Percentiles rank a stretch among this genome's conserved stretches.
Evolutionary conservation across 2,113 vertebrate species (phyloP).

Genomic region (Zapornia atra): DNA sequence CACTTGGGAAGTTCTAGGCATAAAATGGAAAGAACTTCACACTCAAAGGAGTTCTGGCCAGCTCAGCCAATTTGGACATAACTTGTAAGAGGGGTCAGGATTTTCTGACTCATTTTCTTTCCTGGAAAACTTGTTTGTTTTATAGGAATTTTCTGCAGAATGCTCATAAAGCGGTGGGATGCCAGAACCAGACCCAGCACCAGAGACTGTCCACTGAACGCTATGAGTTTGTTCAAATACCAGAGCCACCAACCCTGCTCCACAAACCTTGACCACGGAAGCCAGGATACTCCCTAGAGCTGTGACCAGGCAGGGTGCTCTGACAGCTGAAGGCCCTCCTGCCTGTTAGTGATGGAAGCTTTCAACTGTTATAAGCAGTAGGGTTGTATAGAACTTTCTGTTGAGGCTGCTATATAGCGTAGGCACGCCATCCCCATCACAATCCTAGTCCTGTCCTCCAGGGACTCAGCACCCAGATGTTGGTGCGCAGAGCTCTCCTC

Average conservation of each 20-base stretch:
- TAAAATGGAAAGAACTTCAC: conserved; percentile 45
- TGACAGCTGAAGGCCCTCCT: neutral
- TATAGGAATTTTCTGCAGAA: neutral
- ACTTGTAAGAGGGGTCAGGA: conserved; percentile 34
- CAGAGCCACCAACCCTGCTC: neutral
- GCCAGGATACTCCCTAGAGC: neutral
- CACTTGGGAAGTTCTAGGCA: neutral
- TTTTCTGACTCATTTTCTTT: conserved; percentile 35
- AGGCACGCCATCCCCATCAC: neutral
- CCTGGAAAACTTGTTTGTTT: conserved; percentile 8
- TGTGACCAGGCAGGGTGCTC: neutral
- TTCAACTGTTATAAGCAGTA: neutral
- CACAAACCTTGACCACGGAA: neutral
- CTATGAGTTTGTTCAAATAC: neutral
- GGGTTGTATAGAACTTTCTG: neutral
- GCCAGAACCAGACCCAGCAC: neutral
- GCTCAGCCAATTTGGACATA: conserved; percentile 39
- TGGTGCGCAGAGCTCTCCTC: neutral
- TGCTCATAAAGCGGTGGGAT: neutral
- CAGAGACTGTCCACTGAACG: neutral
- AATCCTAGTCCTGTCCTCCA: too few species aligned
- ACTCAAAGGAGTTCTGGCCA: conserved; percentile 54
- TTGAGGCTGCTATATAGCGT: neutral
- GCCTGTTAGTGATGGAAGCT: neutral
- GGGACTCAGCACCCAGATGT: neutral